Base-by-base conservation (phyloP, 2,113 vertebrate species). In the Tichodroma muraria region DNA sequence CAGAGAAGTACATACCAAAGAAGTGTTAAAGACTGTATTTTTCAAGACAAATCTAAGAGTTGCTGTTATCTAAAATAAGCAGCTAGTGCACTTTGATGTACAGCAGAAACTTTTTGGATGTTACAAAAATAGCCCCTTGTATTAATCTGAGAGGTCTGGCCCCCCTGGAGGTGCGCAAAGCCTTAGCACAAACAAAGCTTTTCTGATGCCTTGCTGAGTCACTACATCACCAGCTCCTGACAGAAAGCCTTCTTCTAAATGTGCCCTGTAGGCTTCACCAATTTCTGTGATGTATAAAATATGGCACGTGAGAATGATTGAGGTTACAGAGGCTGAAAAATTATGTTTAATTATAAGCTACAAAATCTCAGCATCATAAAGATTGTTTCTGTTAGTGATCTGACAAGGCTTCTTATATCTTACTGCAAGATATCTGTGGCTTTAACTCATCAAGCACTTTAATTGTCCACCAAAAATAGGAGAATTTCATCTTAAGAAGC, bases 181-280 rank as follows among this genome's bases (percentile, higher is more conserved):
- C 60, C 60, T 83, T n/a, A 79, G 68, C 69, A 25, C 56, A 61
- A 19, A 64, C 85, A 88, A 44, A 60, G 45, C 64, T 71, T 88
- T n/a, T 88, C 83, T 87, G 68, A 79, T 93, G 90, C 65, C 80
- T 91, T 91, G 72, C 95, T 95, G 94, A 94, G 94, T 96, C 95
- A 91, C 76, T 71, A 69, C 56, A 73, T 78, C 90, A 87, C 30
- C 87, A 88, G 59, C 30, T 92, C 54, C 71, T 86, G 75, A 88
- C 69, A 86, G 61, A 89, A 81, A 93, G 57, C 35, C 37, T 80
- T 70, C 35, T 3, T 81, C 89, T 91, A 73, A 91, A 82, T 90
- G 44, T 85, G 63, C 63, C 37, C 27, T 66, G n/a, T 54, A 33
- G 44, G 53, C 44, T 73, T 71, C 68, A 37, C 81, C 94, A 94